Evolutionary conservation across 37 sponge, comb jelly and placozoan genomes (phyloP), one percentile per base, ranked within the genome.

Genomic region (Agelas oroides): DNA sequence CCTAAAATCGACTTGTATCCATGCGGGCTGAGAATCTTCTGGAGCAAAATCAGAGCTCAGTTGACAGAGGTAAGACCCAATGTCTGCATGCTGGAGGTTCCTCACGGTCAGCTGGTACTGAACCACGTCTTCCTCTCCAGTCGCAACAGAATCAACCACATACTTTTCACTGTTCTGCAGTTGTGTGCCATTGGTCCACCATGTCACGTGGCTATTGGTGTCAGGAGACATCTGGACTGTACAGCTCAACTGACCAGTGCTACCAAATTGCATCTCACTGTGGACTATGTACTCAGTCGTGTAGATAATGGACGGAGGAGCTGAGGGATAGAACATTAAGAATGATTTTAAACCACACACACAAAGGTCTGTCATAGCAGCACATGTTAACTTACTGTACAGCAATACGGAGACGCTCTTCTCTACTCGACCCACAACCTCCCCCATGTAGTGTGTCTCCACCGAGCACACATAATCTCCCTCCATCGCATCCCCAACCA

Each of bases 41-140:
- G 56, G 5, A 12, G 18, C 12, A 71, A 53, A 81, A 1, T 55
- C 24, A 36, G 82, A 71, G 60, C 70, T 59, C 25, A 81, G 71
- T 8, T 58, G 82, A 38, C 82, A 81, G 24, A 70, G 40, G 32
- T 81, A 81, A n/a, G 71, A 34, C 23, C 82, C 82, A 36, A 81
- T 59, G 57, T 81, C 82, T 24, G 71, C 34, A 27, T 57, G 71
- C 71, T 81, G 71, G 6, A 81, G 36, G 21, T 67, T 59, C 1
- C 55, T 33, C 24, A 81, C 31, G 1, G 31, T 19, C 20, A 81
- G 58, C 31, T 14, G 34, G n/a, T 63, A 27, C 8, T 21, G 59
- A 15, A 59, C 24, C 5, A 81, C 61, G 0, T 55, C 69, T 23
- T 31, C 71, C 12, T 70, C 40, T 28, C n/a, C 20, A 19, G 0